These are phyloP conservation scores for Semnopithecus entellus DNA, from an alignment of 2,113 vertebrate genomes.

Conservation along the genomic window DNA sequence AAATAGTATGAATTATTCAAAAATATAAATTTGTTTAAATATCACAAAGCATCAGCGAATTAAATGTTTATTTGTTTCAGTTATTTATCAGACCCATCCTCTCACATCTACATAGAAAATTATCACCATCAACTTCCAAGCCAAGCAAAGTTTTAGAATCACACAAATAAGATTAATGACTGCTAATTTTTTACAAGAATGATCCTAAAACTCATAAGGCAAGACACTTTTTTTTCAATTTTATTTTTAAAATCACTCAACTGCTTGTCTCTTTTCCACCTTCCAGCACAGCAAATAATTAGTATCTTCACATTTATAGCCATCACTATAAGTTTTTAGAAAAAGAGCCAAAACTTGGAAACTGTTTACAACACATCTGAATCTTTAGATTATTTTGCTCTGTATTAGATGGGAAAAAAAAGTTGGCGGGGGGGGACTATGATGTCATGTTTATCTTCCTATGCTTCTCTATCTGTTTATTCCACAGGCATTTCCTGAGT, in stretches of 20 bases:
- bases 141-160: slow-evolving; percentile 36
- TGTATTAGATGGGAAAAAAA: neutral
- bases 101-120: slow-evolving; percentile 18
- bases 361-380: neutral
- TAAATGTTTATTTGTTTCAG: slow-evolving; percentile 39
- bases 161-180: slow-evolving; percentile 25
- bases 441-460: slow-evolving; percentile 3
- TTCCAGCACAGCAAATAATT: slow-evolving; percentile 42
- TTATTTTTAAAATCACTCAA: slow-evolving; percentile 17
- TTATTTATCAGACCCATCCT: slow-evolving; percentile 46
- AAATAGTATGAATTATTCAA: slow-evolving; percentile 43
- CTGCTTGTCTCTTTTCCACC: neutral
- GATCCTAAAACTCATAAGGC: neutral
- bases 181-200: slow-evolving; percentile 33
- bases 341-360: neutral
- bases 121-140: slow-evolving; percentile 34
- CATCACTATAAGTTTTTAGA: neutral
- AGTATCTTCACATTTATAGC: neutral
- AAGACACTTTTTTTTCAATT: slow-evolving; percentile 20
- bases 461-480: slow-evolving; percentile 6
- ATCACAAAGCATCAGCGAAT: slow-evolving; percentile 53
- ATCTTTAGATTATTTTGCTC: slow-evolving; percentile 2
- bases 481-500: neutral
- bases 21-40: slow-evolving; percentile 54
- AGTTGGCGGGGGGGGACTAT: neutral